Evolutionary conservation across 1,140 invertebrate species (phyloP).

Genomic region (Lepeophtheirus salmonis): DNA sequence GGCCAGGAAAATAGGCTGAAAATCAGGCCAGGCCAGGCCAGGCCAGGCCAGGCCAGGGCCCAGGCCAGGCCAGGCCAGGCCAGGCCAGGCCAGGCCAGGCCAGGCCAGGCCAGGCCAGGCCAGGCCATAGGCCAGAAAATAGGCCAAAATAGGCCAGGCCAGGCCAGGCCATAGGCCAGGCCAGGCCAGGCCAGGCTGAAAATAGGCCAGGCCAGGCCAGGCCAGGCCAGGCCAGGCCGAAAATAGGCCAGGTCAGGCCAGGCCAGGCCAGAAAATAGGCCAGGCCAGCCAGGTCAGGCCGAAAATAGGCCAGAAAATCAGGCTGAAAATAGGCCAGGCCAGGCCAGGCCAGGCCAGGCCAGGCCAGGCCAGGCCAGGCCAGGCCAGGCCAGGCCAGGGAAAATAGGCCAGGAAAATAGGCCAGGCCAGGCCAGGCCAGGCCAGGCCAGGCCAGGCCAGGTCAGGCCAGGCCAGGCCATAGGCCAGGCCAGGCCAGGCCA

Average conservation of each 20-base stretch:
- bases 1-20: constrained; percentile 19
- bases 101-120: constrained; percentile 22
- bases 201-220: constrained; percentile 22
- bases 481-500: constrained; percentile 23
- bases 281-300: constrained; percentile 22
- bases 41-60: constrained; percentile 21
- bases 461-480: constrained; percentile 21
- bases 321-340: constrained; percentile 19
- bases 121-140: constrained; percentile 20
- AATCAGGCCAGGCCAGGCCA: constrained; percentile 21
- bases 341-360: constrained; percentile 21
- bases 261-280: constrained; percentile 22
- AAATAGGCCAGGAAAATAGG: constrained; percentile 17
- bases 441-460: constrained; percentile 21
- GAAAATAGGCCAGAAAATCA: constrained; percentile 19
- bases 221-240: constrained; percentile 21
- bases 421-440: constrained; percentile 23
- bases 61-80: constrained; percentile 20
- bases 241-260: constrained; percentile 23
- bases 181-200: constrained; percentile 21
- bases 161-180: constrained; percentile 22
- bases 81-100: constrained; percentile 22
- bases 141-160: constrained; percentile 20
- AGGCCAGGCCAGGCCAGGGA: constrained; percentile 20
- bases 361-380: constrained; percentile 22